phyloP scores from a whole-genome alignment of 2,797 vertebrate species.

The Girardinus metallicus region DNA sequence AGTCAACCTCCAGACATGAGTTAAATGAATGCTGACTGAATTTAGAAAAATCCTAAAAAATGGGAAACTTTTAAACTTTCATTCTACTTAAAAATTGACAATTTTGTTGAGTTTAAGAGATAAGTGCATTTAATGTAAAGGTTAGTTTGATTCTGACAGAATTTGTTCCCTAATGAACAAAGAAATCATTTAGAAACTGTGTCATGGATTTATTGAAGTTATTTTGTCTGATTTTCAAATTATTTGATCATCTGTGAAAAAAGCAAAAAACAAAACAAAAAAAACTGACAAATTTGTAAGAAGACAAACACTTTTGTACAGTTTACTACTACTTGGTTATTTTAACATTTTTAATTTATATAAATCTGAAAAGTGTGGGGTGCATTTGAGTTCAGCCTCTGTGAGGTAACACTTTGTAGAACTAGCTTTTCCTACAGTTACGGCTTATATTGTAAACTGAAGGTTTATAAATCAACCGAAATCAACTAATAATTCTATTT shows the following conservation, averaged over 20 bases:
- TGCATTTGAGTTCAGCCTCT: not conserved
- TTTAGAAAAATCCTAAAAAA: no score
- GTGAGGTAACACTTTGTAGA: not conserved
- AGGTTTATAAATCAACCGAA: not conserved
- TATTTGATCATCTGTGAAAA: not conserved
- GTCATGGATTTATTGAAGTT: not conserved
- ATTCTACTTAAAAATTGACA: no score
- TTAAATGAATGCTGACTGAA: no score
- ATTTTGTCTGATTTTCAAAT: not conserved
- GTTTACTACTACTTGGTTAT: not conserved
- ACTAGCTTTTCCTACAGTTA: not conserved
- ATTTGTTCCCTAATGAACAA: not conserved
- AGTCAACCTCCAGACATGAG: no score
- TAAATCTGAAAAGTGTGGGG: not conserved
- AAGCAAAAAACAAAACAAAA: not conserved
- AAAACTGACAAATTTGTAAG: not conserved
- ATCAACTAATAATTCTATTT: not conserved
- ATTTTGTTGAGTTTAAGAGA: no score
- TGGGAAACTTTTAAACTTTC: no score
- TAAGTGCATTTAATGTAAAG: no score
- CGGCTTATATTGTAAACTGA: not conserved
- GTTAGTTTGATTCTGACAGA: no score
- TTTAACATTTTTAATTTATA: not conserved
- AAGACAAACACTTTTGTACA: not conserved
- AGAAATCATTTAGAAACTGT: not conserved